Conservation (phyloP, 2,888 invertebrate species). For the Himalopsyche anomala region DNA sequence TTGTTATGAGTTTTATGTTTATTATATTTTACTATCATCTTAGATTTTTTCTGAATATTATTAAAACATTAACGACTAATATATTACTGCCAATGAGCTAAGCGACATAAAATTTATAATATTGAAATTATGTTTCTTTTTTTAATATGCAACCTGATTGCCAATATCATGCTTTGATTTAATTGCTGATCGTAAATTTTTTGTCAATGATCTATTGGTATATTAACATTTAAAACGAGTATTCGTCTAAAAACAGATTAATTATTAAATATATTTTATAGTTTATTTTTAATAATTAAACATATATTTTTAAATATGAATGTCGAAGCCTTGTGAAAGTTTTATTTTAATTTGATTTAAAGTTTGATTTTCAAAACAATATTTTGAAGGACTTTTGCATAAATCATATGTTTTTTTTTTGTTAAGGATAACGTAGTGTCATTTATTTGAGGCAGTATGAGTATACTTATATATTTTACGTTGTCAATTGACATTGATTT, state of each 20-base stretch:
- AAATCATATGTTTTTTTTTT: background rate
- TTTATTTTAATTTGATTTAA: background rate
- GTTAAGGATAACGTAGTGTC: too few relatives aligned
- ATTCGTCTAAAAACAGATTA: constrained; percentile 8
- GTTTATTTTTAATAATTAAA: constrained; percentile 26
- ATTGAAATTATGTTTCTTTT: background rate
- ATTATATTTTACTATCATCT: constrained; percentile 26
- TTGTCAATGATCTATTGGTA: constrained; percentile 22
- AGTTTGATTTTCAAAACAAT: too few relatives aligned
- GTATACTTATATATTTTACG: too few relatives aligned
- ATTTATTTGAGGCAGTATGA: too few relatives aligned
- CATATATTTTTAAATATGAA: background rate
- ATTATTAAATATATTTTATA: background rate
- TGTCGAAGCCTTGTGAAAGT: background rate
- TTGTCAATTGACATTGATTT: too few relatives aligned
- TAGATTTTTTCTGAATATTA: background rate
- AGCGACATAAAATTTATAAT: constrained; percentile 21
- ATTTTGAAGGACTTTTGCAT: background rate
- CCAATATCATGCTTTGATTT: constrained; percentile 12
- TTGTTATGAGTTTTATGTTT: constrained; percentile 10
- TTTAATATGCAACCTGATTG: background rate
- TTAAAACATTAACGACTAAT: constrained; percentile 27
- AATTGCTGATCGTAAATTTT: constrained; percentile 23
- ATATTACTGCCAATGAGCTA: constrained; percentile 31
- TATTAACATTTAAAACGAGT: background rate